phyloP scores from a whole-genome alignment of 1,140 invertebrate species.

The Lasioglossum baleicum region DNA sequence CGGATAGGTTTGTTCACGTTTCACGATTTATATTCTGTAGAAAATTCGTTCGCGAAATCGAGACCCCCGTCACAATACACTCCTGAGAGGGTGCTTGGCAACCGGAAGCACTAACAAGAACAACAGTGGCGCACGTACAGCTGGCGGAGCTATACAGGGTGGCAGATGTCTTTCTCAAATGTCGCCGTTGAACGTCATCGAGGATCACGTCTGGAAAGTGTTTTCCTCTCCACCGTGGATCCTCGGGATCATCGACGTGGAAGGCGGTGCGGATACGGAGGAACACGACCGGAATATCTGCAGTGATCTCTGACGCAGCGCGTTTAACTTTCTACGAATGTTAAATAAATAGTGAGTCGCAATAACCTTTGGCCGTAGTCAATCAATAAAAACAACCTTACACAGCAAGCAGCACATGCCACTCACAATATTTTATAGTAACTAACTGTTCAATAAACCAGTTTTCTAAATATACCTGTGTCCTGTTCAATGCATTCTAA shows the following conservation, averaged over 20 bases:
- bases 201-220: constrained; percentile 37
- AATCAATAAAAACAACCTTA: constrained; percentile 19
- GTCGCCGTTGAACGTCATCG: constrained; percentile 46
- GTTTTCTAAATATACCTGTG: not conserved
- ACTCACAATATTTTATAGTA: not conserved
- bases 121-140: constrained; percentile 47
- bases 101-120: constrained; percentile 63
- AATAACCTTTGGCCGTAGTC: constrained; percentile 4
- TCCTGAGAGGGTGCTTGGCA: constrained; percentile 59
- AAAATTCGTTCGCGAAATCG: not conserved
- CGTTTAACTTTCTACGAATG: constrained; percentile 19
- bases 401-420: constrained; percentile 5
- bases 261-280: constrained; percentile 12
- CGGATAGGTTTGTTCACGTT: not conserved
- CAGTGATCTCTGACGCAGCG: not conserved
- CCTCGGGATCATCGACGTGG: constrained; percentile 45
- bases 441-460: not conserved
- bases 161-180: constrained; percentile 65
- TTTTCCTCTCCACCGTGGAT: constrained; percentile 37
- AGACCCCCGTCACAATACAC: constrained; percentile 9
- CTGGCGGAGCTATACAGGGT: constrained; percentile 45
- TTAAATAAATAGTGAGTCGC: constrained; percentile 28
- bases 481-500: not conserved
- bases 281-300: constrained; percentile 8
- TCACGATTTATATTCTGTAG: not conserved